Evolutionary conservation across 2,888 invertebrate species (phyloP).

Genomic region (Drosophila ezoana): DNA sequence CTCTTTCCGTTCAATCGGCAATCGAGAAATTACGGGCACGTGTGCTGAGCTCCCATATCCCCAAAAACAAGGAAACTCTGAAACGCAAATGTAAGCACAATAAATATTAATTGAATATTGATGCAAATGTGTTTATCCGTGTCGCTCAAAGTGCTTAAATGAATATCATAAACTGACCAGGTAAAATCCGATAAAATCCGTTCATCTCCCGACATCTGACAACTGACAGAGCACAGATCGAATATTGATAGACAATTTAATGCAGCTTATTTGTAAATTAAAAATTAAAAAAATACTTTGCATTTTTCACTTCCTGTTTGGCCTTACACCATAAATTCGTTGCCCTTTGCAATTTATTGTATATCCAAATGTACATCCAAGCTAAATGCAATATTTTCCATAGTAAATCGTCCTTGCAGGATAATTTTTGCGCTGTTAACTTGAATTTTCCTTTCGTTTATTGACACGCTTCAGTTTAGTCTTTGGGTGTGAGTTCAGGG

Average conservation of each 20-base stretch:
- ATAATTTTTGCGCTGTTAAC: no score
- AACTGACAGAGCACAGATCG: slow-evolving; percentile 43
- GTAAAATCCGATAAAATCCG: slow-evolving; percentile 36
- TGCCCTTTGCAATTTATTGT: slow-evolving; percentile 4
- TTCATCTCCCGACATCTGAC: slow-evolving; percentile 30
- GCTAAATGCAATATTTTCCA: slow-evolving; percentile 29
- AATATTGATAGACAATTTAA: slow-evolving; percentile 43
- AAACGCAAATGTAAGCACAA: slow-evolving; percentile 58
- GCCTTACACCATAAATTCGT: neutral
- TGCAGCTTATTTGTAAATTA: slow-evolving; percentile 12
- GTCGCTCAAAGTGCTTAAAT: slow-evolving; percentile 44
- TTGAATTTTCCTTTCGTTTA: no score
- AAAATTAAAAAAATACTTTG: slow-evolving; percentile 7
- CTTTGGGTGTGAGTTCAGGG: neutral
- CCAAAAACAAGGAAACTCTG: slow-evolving; percentile 48
- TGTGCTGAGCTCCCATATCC: slow-evolving; percentile 8
- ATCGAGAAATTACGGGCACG: slow-evolving; percentile 13
- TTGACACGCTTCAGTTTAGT: no score
- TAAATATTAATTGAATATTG: slow-evolving; percentile 55
- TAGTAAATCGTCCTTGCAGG: slow-evolving; percentile 23
- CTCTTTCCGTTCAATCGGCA: slow-evolving; percentile 22
- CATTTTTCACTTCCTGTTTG: slow-evolving; percentile 4
- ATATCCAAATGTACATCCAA: no score
- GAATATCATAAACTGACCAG: slow-evolving; percentile 57
- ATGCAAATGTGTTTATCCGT: slow-evolving; percentile 49